Evolutionary conservation across 1,140 invertebrate species (phyloP), one percentile per base, ranked within the genome.

Genomic region (Drosophila pruinosa): DNA sequence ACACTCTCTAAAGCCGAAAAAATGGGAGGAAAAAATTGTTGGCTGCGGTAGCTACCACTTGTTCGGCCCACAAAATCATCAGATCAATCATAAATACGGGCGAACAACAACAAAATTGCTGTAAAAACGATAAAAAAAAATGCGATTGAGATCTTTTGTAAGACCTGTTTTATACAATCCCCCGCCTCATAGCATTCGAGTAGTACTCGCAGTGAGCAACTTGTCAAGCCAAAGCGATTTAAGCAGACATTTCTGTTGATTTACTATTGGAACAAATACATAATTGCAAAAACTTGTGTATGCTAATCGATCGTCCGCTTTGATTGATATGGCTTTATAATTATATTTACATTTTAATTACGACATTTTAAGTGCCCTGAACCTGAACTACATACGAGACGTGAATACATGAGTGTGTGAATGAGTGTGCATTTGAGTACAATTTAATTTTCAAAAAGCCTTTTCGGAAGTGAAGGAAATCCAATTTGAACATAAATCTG

Each of bases 221-320:
- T 86, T 85, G 80, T 85, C 80, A 86, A 79, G 54, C 76, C 58
- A 50, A 69, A 65, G 76, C 62, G 80, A 69, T 86, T 63, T 69
- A 45, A 71, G 19, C 69, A 86, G 81, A 86, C 81, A 86, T 76
- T 69, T 86, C 81, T 85, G 81, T 86, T 85, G 81, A 85, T 86
- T 80, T 85, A 85, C 69, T 71, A 73, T 85, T 67, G 63, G 61
- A 83, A 59, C 72, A 59, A 47, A 71, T 39, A 71, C 54, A 83
- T 83, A 85, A 85, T 85, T 67, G 81, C 57, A 86, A 85, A 86
- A 71, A 88, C 81, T 85, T 86, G 81, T 86, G 81, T 81, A 85
- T 85, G 81, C 81, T 77, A 85, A 85, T 85, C 65, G 70, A 81
- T 81, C 38, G 76, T 69, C 43, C 43, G 75, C 34, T 58, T 26